Evolutionary conservation across 2,888 invertebrate genomes (phyloP), one percentile per base, ranked within the genome.

Genomic region (Proisotoma minuta): DNA sequence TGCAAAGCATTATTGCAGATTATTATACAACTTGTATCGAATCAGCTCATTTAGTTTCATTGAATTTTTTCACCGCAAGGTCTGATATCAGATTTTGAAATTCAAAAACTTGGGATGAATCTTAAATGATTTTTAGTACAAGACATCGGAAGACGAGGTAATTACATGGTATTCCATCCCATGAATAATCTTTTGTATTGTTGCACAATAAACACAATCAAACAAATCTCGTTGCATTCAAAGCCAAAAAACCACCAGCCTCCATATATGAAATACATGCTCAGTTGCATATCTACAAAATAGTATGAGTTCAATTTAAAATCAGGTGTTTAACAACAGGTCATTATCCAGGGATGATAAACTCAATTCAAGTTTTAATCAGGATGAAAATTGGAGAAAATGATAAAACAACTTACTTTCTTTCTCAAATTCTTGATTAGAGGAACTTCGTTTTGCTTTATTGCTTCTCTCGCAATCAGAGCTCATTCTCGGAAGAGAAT

Each of bases 401-500:
- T 34, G 10, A 10, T 34, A 56, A 39, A 10, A 20, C 40, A 24
- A 63, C 68, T 68, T 68, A 68, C 68, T 68, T 61, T 68, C 68
- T 59, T 65, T 65, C 28, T 68, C 65, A 27, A 64, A 64, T 22
- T 68, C 65, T 43, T 43, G 43, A 43, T 43, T 43, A 43, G 20
- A n/a, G n/a, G n/a, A 43, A 43, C 43, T 43, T 39, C 68, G 40
- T 56, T 68, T 68, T 18, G 56, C 57, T 26, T 60, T 63, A 61
- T 63, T 68, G 50, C 58, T 62, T 23, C 62, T 52, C 15, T 62
- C 62, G 15, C 62, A 50, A 20, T 58, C 62, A 50, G 65, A 68
- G 48, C 61, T 68, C 68, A 73, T 63, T 60, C 73, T 54, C 20
- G 73, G 73, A 22, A 73, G 63, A 43, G 72, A 73, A 63, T 72